Evolutionary conservation across 2,113 vertebrate genomes (phyloP).

Genomic region (Pogona vitticeps): DNA sequence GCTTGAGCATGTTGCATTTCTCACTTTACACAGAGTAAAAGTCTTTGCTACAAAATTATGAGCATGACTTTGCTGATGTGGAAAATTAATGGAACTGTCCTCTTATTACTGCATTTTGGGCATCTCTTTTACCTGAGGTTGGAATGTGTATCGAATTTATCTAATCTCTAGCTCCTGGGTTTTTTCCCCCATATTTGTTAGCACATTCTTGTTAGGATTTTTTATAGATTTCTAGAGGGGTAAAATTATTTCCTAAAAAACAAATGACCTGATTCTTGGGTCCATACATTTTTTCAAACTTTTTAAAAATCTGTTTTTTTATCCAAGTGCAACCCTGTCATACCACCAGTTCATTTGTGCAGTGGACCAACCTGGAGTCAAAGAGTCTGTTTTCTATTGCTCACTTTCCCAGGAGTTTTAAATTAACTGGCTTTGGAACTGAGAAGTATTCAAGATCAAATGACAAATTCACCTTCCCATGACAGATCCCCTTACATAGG

Average conservation of each 20-base stretch:
- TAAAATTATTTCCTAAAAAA: neutral
- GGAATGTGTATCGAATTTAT: too few relatives aligned
- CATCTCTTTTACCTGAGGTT: too few relatives aligned
- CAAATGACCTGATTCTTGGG: neutral
- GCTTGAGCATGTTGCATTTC: too few relatives aligned
- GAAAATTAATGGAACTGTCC: too few relatives aligned
- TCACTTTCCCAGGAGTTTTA: neutral
- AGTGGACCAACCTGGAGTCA: neutral
- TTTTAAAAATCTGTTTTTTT: neutral
- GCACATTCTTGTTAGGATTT: too few relatives aligned
- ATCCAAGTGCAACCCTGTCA: neutral
- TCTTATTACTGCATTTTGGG: too few relatives aligned
- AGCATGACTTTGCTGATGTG: too few relatives aligned
- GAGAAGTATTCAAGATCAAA: neutral
- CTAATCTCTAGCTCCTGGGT: too few relatives aligned
- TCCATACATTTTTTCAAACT: neutral
- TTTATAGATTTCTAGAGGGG: too few relatives aligned
- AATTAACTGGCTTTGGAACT: constrained; percentile 15
- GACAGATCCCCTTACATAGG: neutral
- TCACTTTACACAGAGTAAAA: too few relatives aligned
- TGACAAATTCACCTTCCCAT: constrained; percentile 1
- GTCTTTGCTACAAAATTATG: too few relatives aligned
- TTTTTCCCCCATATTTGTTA: too few relatives aligned
- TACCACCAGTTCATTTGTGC: neutral
- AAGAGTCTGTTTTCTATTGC: neutral